These are phyloP conservation scores for Leucoraja ocellata DNA, from an alignment of 2,797 vertebrate species.

Conservation along the genomic window DNA sequence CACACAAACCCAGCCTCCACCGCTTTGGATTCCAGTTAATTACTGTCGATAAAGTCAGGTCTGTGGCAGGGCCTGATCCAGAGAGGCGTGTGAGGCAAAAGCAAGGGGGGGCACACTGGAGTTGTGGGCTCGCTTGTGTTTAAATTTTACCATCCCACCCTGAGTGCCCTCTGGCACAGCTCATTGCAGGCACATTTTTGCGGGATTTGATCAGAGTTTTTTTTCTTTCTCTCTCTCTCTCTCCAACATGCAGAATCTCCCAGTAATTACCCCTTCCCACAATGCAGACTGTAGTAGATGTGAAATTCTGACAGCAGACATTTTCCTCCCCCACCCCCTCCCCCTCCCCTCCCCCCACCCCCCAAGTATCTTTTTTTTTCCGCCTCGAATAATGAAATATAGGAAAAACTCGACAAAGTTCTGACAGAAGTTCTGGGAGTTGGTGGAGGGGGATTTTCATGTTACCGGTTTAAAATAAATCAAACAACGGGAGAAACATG, in stretches of 20 bases:
- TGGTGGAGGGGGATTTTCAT: not conserved
- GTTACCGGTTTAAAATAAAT: not conserved
- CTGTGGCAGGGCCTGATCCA: not conserved
- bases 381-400: not conserved
- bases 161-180: slow-evolving; percentile 32
- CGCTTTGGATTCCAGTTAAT: too few relatives aligned
- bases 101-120: not conserved
- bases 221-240: not conserved
- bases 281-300: not conserved
- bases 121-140: slow-evolving; percentile 19
- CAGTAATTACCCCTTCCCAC: not conserved
- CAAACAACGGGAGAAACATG: not conserved
- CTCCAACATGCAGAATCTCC: not conserved
- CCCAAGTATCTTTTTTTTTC: not conserved
- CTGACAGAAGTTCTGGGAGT: too few relatives aligned
- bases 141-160: slow-evolving; percentile 8
- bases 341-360: not conserved
- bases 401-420: not conserved
- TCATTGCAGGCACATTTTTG: slow-evolving; percentile 19
- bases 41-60: not conserved
- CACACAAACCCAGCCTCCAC: not conserved
- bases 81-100: not conserved
- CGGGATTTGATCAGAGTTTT: slow-evolving; percentile 27
- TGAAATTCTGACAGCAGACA: not conserved
- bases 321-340: not conserved